These are phyloP conservation scores for Ceryle rudis DNA, from an alignment of 2,797 vertebrate species.

Conservation along the genomic window DNA sequence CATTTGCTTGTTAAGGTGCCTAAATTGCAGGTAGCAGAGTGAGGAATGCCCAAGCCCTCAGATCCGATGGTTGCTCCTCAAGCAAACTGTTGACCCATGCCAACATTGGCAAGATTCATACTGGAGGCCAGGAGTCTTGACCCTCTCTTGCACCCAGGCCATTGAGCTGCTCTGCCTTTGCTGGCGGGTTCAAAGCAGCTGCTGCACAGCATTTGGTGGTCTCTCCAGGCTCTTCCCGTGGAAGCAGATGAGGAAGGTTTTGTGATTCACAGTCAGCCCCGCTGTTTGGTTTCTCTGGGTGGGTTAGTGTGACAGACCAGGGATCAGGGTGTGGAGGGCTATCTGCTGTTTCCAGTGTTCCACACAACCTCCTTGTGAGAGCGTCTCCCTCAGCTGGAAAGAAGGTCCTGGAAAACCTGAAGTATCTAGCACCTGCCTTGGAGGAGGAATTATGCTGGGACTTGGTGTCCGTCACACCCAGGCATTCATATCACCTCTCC, in stretches of 20 bases:
- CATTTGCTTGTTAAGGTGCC: neutral
- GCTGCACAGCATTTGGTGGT: accelerated
- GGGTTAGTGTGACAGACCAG: neutral
- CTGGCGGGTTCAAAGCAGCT: neutral
- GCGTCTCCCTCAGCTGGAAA: neutral
- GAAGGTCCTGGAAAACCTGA: neutral
- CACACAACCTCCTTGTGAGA: neutral
- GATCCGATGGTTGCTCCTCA: neutral
- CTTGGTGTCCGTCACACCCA: neutral
- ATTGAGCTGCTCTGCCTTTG: neutral
- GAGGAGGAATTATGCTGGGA: neutral
- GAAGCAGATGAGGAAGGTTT: neutral
- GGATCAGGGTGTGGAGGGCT: neutral
- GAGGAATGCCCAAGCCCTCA: neutral
- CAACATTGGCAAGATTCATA: neutral
- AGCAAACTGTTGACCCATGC: neutral
- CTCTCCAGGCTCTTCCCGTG: neutral
- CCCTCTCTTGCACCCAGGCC: neutral
- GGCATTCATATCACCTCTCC: neutral
- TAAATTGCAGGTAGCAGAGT: neutral
- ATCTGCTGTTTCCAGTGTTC: neutral
- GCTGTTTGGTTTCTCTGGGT: neutral
- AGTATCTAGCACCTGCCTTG: neutral
- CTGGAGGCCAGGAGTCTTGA: neutral
- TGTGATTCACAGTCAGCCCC: neutral